Evolutionary conservation across 2,888 invertebrate species (phyloP).

Genomic region (Nebria brevicollis): DNA sequence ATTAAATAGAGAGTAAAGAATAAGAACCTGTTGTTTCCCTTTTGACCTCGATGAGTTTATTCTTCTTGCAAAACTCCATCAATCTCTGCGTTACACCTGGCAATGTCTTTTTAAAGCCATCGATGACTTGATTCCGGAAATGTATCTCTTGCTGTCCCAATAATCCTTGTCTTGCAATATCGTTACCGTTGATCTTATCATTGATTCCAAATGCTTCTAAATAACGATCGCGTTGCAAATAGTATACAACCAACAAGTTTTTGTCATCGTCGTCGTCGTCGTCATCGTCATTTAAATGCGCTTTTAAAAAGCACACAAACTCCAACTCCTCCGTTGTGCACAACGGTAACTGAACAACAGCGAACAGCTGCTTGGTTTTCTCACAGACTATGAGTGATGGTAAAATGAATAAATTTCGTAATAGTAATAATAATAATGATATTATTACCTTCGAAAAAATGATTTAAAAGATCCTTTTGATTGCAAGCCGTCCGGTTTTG

Average conservation of each 20-base stretch:
- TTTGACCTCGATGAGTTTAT: slow-evolving; percentile 54
- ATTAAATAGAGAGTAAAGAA: slow-evolving; percentile 9
- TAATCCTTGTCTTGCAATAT: slow-evolving; percentile 54
- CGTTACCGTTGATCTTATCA: slow-evolving; percentile 50
- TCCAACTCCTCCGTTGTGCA: slow-evolving; percentile 72
- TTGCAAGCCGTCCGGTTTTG: slow-evolving; percentile 65
- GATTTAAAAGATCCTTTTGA: slow-evolving; percentile 66
- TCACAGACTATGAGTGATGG: slow-evolving; percentile 59
- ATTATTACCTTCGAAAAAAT: slow-evolving; percentile 60
- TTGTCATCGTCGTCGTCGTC: slow-evolving; percentile 59
- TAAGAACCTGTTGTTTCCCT: slow-evolving; percentile 51
- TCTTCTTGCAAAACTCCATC: slow-evolving; percentile 55
- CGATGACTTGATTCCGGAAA: slow-evolving; percentile 29
- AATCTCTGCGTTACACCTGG: slow-evolving; percentile 57
- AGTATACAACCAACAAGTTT: slow-evolving; percentile 77
- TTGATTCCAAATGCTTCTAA: slow-evolving; percentile 69
- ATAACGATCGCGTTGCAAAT: slow-evolving; percentile 70
- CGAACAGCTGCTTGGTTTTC: slow-evolving; percentile 67
- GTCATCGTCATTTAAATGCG: slow-evolving; percentile 66
- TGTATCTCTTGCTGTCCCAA: slow-evolving; percentile 53
- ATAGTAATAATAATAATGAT: background rate
- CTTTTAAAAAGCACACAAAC: slow-evolving; percentile 73
- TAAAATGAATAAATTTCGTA: background rate
- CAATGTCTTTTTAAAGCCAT: slow-evolving; percentile 48
- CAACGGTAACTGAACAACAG: slow-evolving; percentile 72